phyloP scores from a whole-genome alignment of 1,140 invertebrate genomes.

The Neodiprion fabricii region DNA sequence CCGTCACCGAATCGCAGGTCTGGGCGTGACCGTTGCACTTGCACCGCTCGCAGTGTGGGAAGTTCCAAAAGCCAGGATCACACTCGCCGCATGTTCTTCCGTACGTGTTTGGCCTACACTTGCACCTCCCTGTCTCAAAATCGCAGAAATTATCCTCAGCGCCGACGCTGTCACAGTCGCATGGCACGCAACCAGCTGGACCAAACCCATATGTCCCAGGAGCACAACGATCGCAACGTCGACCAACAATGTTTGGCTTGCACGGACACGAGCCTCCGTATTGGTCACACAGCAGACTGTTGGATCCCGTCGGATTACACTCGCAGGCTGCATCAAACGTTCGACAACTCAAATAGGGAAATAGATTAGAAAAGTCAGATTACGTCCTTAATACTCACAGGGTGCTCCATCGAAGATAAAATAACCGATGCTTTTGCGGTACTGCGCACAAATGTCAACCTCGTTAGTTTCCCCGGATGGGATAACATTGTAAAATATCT shows the following conservation, averaged over 20 bases:
- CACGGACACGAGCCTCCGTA: constrained; percentile 88
- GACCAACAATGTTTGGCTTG: constrained; percentile 89
- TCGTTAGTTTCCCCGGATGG: constrained; percentile 58
- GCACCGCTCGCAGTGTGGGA: constrained; percentile 90
- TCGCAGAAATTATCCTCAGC: constrained; percentile 92
- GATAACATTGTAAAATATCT: constrained; percentile 70
- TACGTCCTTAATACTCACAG: constrained; percentile 46
- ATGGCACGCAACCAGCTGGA: constrained; percentile 86
- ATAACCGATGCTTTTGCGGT: constrained; percentile 76
- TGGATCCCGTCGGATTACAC: constrained; percentile 88
- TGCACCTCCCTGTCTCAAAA: constrained; percentile 85
- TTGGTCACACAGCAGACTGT: constrained; percentile 81
- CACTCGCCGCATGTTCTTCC: constrained; percentile 90
- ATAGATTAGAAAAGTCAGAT: background rate
- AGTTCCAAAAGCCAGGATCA: constrained; percentile 89
- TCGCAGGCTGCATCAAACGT: constrained; percentile 67
- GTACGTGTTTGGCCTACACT: constrained; percentile 87
- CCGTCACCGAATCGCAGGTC: constrained; percentile 84
- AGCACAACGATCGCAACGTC: constrained; percentile 88
- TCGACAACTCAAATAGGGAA: background rate
- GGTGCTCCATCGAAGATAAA: constrained; percentile 75
- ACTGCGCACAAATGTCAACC: constrained; percentile 76
- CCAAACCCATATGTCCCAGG: constrained; percentile 92
- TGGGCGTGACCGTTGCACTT: constrained; percentile 94
- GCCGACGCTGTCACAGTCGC: constrained; percentile 91